A percentile compares a stretch with the other conserved stretches of the same genome.
These are phyloP conservation scores for Pelvicachromis taeniatus DNA, from an alignment of 2,113 vertebrate species.

Conservation along the genomic window DNA sequence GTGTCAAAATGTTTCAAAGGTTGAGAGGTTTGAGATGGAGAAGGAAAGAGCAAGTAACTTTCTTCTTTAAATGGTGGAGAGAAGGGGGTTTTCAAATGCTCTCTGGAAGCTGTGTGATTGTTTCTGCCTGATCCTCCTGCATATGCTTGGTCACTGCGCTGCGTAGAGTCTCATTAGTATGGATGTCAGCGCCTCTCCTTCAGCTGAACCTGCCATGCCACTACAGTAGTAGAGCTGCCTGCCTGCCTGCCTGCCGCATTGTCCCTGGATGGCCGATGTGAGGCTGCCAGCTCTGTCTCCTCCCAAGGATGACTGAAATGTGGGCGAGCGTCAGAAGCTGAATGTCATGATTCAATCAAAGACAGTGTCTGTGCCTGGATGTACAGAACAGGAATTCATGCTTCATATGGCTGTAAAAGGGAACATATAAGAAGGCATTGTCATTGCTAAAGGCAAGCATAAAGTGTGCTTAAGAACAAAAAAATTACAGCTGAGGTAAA, in stretches of 20 bases:
- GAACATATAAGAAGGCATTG: background rate
- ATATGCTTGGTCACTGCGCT: constrained; percentile 45
- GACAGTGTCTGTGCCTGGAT: background rate
- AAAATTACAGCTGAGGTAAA: background rate
- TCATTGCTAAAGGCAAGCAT: background rate
- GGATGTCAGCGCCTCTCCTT: constrained; percentile 65
- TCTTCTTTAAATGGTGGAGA: background rate
- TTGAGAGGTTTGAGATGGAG: constrained; percentile 11
- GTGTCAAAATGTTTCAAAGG: constrained; percentile 20
- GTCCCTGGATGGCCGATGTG: constrained; percentile 57
- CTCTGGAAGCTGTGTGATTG: constrained; percentile 36
- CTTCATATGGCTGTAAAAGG: background rate
- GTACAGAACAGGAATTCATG: background rate
- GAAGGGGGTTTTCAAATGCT: background rate
- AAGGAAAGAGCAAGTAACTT: constrained; percentile 7
- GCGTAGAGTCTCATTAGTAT: constrained; percentile 67
- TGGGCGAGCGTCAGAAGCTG: constrained; percentile 17
- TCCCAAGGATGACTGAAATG: constrained; percentile 51
- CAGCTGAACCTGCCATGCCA: constrained; percentile 69
- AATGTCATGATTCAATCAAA: constrained; percentile 27
- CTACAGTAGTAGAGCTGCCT: constrained; percentile 62
- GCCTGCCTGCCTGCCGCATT: constrained; percentile 61
- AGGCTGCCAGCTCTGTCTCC: constrained; percentile 46
- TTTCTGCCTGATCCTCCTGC: constrained; percentile 38
- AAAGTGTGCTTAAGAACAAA: background rate